Conservation (phyloP, 2,797 vertebrate genomes). For the Pelobates cultripes region DNA sequence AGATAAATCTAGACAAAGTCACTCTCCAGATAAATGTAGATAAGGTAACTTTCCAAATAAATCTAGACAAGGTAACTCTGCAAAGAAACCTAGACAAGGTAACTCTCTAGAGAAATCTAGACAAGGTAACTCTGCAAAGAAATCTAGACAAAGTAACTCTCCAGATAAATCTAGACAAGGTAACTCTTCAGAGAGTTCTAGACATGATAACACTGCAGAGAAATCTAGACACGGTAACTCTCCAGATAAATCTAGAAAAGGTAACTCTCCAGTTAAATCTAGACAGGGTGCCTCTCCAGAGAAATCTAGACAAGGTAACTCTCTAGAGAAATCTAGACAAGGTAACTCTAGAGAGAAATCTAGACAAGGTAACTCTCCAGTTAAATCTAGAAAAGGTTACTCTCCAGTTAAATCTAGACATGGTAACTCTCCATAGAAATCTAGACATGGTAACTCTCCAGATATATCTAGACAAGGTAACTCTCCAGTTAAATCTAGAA, state of each 20-base stretch:
- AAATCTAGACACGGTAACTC: neutral
- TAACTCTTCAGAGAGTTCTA: no score
- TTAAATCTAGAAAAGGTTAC: neutral
- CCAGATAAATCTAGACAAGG: no score
- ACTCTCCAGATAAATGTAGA: neutral
- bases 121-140: no score
- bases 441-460: neutral
- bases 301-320: neutral
- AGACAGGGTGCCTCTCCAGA: neutral
- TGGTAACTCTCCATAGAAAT: neutral
- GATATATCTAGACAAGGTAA: neutral
- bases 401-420: neutral
- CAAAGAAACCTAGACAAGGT: neutral
- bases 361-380: neutral
- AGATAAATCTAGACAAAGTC: neutral
- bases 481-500: neutral
- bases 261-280: neutral
- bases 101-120: no score
- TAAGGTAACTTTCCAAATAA: neutral
- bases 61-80: neutral
- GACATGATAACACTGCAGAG: no score
- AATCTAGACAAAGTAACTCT: no score
- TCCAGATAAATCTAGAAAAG: neutral
- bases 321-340: no score
- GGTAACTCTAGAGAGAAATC: neutral